Base-by-base conservation (phyloP, 2,113 vertebrate genomes). In the Narcine bancroftii region DNA sequence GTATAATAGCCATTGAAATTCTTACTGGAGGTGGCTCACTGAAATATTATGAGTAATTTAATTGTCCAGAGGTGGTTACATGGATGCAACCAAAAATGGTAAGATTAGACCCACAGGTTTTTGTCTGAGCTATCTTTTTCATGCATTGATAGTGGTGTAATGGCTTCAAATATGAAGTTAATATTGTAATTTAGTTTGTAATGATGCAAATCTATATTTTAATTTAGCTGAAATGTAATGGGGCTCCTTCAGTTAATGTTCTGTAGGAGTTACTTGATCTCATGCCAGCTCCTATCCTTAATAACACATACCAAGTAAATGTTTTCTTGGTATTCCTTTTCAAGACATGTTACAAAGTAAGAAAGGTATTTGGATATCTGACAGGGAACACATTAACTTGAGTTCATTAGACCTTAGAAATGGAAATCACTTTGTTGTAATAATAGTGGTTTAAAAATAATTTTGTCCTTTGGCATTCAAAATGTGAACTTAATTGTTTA, bases 401-500 rank as follows among this genome's bases (percentile, higher is more conserved):
- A 91, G 36, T 69, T 33, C 63, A 71, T 26, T 4, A 33, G 65
- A 36, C 9, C 60, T 71, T 42, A 69, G 42, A 45, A 13, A 91
- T 66, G 39, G 47, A 71, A 69, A 24, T 47, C 33, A 91, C 26
- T 91, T 91, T 91, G 87, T 89, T 91, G 65, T 66, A 91, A 65
- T 42, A 71, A 91, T 65, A 91, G 39, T 15, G 63, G 89, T 19
- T 69, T 69, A 47, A 29, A 69, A 69, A 39, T 15, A 87, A 87
- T 39, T 87, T 63, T 87, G 9, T 87, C 83, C 39, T 39, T n/a
- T 39, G n/a, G 6, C 83, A 63, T 63, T 39, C 83, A 87, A 87
- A 85, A 91, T 45, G 65, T 91, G 63, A 91, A 91, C 10, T 91
- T 71, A 91, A 69, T 71, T 71, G 65, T 69, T 91, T 91, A 63